Conservation (phyloP, 2,113 vertebrate genomes). For the Pygoscelis antarcticus region DNA sequence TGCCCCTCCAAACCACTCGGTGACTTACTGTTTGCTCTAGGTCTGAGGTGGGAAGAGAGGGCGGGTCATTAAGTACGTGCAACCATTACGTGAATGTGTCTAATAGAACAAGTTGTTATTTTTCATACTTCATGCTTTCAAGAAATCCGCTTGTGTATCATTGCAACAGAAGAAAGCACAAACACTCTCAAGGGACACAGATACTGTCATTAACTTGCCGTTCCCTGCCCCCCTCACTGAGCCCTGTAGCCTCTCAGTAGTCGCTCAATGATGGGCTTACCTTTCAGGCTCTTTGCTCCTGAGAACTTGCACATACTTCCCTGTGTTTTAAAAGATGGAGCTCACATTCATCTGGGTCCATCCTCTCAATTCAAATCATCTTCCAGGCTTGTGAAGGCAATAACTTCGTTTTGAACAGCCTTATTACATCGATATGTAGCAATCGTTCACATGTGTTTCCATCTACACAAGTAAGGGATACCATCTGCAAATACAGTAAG, state of each 20-base stretch:
- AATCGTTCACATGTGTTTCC: background rate
- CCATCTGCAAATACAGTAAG: background rate
- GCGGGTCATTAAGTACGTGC: background rate
- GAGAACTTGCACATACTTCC: background rate
- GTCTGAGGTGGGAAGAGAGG: background rate
- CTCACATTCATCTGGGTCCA: background rate
- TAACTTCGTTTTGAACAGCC: background rate
- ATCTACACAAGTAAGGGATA: background rate
- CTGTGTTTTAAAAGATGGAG: background rate
- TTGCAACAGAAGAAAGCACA: background rate
- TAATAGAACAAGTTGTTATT: background rate
- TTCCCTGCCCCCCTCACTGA: fast-evolving
- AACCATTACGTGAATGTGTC: fast-evolving
- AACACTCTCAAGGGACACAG: background rate
- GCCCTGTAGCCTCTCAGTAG: background rate
- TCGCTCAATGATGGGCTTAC: background rate
- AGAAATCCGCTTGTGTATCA: background rate
- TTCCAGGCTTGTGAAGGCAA: background rate
- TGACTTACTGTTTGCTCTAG: background rate
- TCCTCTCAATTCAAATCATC: background rate
- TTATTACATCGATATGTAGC: background rate
- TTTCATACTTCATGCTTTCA: background rate
- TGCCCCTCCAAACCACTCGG: background rate
- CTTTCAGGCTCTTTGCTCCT: background rate
- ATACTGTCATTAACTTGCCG: background rate